Percentiles rank a stretch among this genome's conserved stretches.
phyloP scores from a whole-genome alignment of 1,140 invertebrate species.

The Euschistus heros region DNA sequence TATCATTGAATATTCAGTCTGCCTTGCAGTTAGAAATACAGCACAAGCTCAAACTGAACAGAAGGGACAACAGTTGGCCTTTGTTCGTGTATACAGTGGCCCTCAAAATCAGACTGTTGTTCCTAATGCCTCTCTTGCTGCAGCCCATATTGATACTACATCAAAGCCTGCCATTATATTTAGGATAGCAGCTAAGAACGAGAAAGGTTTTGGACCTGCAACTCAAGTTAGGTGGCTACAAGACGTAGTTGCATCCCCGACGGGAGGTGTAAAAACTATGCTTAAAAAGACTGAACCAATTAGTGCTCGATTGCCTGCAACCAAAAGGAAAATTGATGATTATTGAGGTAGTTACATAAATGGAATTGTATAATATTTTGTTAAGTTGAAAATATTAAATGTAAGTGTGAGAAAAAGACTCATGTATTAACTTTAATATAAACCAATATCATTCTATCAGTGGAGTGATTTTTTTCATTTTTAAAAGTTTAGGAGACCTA shows the following conservation, averaged over 20 bases:
- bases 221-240: slow-evolving; percentile 60
- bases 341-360: not conserved
- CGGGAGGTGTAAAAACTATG: slow-evolving; percentile 22
- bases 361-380: not conserved
- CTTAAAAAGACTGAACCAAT: slow-evolving; percentile 18
- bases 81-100: slow-evolving; percentile 94
- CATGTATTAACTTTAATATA: not conserved
- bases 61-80: slow-evolving; percentile 51
- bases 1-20: slow-evolving; percentile 96
- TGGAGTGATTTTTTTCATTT: not conserved
- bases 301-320: slow-evolving; percentile 15
- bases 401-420: not conserved
- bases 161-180: slow-evolving; percentile 98
- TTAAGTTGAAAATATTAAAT: not conserved
- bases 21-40: slow-evolving; percentile 76
- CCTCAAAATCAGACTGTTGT: slow-evolving; percentile 87
- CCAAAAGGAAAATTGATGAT: slow-evolving; percentile 22
- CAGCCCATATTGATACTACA: slow-evolving; percentile 91
- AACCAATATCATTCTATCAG: not conserved
- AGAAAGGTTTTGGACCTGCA: slow-evolving; percentile 98
- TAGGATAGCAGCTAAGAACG: slow-evolving; percentile 95
- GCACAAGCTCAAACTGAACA: slow-evolving; percentile 24
- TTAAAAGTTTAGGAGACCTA: too few species aligned
- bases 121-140: slow-evolving; percentile 66
- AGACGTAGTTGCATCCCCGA: slow-evolving; percentile 25